Percentiles rank a stretch among this genome's conserved stretches.
These are phyloP conservation scores for Plectrocnemia conspersa DNA, from an alignment of 1,140 invertebrate genomes.

Conservation along the genomic window DNA sequence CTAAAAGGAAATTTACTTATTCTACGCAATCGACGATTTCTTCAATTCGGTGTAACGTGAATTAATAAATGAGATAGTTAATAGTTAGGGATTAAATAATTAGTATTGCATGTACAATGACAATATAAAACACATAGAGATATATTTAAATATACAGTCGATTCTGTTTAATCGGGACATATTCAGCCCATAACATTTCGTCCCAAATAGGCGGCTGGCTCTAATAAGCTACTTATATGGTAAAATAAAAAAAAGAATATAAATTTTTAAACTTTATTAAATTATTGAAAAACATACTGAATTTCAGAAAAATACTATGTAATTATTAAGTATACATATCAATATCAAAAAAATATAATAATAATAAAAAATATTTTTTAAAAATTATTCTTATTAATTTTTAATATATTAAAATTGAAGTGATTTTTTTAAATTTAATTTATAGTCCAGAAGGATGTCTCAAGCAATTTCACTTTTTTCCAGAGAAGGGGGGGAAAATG, in stretches of 20 bases:
- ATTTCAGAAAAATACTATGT: background rate
- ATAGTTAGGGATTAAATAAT: no score
- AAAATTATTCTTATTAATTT: background rate
- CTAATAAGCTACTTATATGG: background rate
- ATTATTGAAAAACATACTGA: background rate
- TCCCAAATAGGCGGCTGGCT: no score
- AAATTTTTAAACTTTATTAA: no score
- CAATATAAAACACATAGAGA: background rate
- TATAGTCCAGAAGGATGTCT: no score
- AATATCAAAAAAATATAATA: background rate
- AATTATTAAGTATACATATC: background rate
- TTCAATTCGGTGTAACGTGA: no score
- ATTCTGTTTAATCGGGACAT: no score
- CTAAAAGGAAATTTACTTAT: no score
- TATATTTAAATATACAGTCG: background rate
- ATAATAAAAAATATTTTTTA: slow-evolving; percentile 3
- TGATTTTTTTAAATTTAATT: no score
- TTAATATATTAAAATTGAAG: no score
- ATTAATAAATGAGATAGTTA: no score
- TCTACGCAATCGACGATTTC: no score
- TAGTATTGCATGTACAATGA: no score
- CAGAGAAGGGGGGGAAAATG: background rate
- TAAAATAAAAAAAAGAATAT: background rate
- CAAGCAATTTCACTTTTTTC: background rate
- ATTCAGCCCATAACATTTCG: background rate